Conservation (phyloP, 2,888 invertebrate genomes). For the Dicyrtomina minuta region DNA sequence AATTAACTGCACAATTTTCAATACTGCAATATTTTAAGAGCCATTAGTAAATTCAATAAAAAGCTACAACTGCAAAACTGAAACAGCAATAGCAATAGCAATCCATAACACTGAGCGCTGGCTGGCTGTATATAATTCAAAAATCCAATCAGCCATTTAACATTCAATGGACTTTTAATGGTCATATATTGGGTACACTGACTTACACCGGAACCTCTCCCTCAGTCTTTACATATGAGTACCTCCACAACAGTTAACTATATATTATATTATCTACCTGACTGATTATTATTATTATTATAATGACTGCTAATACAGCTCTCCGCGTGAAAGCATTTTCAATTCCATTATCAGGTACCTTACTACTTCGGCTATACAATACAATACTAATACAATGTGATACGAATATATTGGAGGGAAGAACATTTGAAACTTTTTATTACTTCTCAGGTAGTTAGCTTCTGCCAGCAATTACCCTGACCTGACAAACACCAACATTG, state of each 20-base stretch:
- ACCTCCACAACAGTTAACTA: too few relatives aligned
- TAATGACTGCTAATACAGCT: too few relatives aligned
- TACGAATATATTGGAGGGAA: too few relatives aligned
- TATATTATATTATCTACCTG: not conserved
- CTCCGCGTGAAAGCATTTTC: constrained; percentile 1
- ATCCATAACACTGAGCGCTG: too few relatives aligned
- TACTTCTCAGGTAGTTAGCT: constrained; percentile 22
- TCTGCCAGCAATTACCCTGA: constrained; percentile 17
- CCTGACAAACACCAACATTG: constrained; percentile 6
- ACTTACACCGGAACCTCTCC: constrained; percentile 8
- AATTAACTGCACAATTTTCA: too few relatives aligned
- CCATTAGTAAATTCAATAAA: too few relatives aligned
- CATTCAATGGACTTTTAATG: constrained; percentile 11
- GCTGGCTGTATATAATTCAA: not conserved
- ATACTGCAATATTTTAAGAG: too few relatives aligned
- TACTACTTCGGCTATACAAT: too few relatives aligned
- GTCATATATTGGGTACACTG: not conserved
- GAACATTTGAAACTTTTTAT: constrained; percentile 18
- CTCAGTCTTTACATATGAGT: constrained; percentile 1
- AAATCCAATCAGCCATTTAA: constrained; percentile 19
- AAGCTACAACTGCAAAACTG: too few relatives aligned
- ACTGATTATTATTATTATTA: constrained; percentile 16
- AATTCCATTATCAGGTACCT: not conserved
- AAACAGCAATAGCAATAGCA: too few relatives aligned
- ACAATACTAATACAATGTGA: constrained; percentile 25